Evolutionary conservation across 2,888 invertebrate species (phyloP), one percentile per base, ranked within the genome.

Genomic region (Chymomyza fuscimana): DNA sequence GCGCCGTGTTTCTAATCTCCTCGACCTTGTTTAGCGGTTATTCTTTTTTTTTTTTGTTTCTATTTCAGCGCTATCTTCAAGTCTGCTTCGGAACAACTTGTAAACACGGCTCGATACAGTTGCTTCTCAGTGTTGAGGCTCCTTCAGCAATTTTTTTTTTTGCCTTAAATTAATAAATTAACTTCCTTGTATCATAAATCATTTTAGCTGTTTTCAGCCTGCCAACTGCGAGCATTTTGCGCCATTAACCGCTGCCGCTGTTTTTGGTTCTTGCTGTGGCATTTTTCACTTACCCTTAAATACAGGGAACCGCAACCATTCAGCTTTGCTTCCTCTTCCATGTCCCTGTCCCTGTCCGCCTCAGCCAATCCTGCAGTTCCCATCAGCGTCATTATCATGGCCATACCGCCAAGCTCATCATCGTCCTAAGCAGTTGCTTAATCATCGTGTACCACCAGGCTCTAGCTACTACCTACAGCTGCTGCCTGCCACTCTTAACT

Each of bases 161-260:
- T 51, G 80, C 36, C 40, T 65, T 63, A 60, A 88, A 89, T 87
- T 87, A 87, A 87, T 89, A 87, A 87, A 88, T 87, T 89, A 88
- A 88, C 87, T 89, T 87, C 78, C 89, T 83, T 79, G 80, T 69
- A 74, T 68, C 81, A 89, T 88, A 88, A 88, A 88, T 88, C 87
- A 89, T 88, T 88, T 81, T 74, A 76, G 36, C 65, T 60, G 51
- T 63, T 46, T 46, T 74, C 73, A 72, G 68, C 68, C 73, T 74
- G 74, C 86, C 82, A 81, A 79, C 85, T 86, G 84, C 77, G 82
- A 83, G 86, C 82, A 83, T 86, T 83, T 83, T 89, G 88, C 80
- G 84, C 87, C 89, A 83, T 83, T 83, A 83, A 81, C 87, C 83
- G 77, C 63, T 69, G 61, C 78, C 82, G 61, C 78, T 46, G 40